Evolutionary conservation across 2,113 vertebrate species (phyloP).

Genomic region (Heterotis niloticus): DNA sequence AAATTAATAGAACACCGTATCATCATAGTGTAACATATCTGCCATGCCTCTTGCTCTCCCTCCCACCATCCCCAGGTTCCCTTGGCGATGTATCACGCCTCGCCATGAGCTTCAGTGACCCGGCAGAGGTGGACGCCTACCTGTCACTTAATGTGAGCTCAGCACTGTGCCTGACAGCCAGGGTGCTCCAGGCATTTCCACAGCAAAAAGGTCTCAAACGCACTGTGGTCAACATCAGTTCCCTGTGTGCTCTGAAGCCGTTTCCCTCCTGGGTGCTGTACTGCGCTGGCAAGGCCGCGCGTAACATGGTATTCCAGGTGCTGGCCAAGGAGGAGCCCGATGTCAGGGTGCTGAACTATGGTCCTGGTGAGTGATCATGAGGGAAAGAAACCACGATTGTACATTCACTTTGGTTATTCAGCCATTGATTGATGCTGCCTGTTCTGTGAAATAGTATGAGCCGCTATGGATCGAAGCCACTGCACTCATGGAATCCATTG

Average conservation of each 20-base stretch:
- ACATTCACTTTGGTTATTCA: too few species aligned
- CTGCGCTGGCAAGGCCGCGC: constrained; percentile 78
- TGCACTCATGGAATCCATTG: background rate
- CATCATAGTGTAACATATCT: too few species aligned
- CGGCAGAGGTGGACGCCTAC: constrained; percentile 71
- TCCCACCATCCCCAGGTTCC: constrained; percentile 58
- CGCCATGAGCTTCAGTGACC: constrained; percentile 57
- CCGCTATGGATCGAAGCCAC: background rate
- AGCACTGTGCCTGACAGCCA: constrained; percentile 69
- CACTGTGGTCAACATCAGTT: constrained; percentile 78
- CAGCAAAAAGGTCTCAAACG: constrained; percentile 47
- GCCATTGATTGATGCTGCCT: too few species aligned
- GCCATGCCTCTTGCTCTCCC: too few species aligned
- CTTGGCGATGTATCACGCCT: constrained; percentile 79
- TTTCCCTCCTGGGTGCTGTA: constrained; percentile 79
- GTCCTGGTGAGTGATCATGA: constrained; percentile 68
- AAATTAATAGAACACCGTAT: too few species aligned
- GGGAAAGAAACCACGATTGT: too few species aligned
- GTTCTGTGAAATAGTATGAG: background rate
- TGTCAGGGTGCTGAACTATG: constrained; percentile 79
- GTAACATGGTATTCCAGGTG: constrained; percentile 82
- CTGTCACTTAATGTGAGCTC: constrained; percentile 81
- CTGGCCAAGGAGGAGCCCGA: constrained; percentile 75
- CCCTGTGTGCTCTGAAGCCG: constrained; percentile 73
- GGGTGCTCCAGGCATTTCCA: constrained; percentile 63